Base-by-base conservation (phyloP, 2,888 invertebrate species). In the Tetrapedia diversipes region DNA sequence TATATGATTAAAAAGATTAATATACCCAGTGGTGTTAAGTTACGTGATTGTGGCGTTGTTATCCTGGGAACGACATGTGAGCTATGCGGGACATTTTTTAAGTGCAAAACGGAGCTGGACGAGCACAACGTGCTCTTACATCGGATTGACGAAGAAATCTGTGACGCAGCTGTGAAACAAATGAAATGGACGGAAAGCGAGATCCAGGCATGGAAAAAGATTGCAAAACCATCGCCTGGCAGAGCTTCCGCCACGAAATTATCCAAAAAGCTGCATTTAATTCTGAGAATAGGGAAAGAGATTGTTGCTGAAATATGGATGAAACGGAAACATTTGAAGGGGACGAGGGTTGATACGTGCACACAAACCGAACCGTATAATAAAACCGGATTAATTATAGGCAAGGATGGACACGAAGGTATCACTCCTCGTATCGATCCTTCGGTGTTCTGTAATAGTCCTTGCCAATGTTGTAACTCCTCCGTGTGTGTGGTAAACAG, bases 261-360 rank as follows among this genome's bases (percentile, higher is more conserved):
- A 0, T 24, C 43, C 1, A 47, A 19, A 1, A 53, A 39, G 3
- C 8, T 75, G 6, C 69, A 54, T 2, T 32, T 89, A 8, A 82
- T 70, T 3, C 51, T 90, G 0, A 89, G 77, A 56, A 83, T 90
- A 16, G 88, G 88, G 0, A 39, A 76, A 0, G 87, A 88, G 61
- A 64, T 86, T 2, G 80, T 87, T 1, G 72, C 77, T 0, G 71
- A 82, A n/a, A 80, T 80, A 1, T 47, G 19, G 0, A 32, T 89
- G 6, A 80, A 84, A 39, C 81, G 81, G 1, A 89, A 86, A 53
- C 71, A 88, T 32, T 57, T 88, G 24, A 68, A 57, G 4, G 8
- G 1, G 6, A 19, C 14, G 3, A 14, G 1, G 0, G 11, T 43
- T 3, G 64, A 61, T 19, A 39, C 1, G 0, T 24, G 37, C 1